Conservation (phyloP, 1,140 invertebrate genomes). For the Bombus fervidus region DNA sequence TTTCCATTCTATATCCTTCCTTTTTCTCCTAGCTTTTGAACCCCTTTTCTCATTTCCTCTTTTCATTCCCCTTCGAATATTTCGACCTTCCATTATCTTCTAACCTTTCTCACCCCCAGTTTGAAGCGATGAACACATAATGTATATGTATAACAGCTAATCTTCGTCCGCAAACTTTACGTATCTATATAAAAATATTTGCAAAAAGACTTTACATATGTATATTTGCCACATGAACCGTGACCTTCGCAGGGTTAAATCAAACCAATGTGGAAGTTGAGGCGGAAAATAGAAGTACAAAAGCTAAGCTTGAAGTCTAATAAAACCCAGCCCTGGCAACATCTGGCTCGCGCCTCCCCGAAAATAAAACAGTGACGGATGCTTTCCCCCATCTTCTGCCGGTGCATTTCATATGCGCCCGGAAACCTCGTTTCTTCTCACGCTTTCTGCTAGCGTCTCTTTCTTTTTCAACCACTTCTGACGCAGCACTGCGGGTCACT, state of each 20-base stretch:
- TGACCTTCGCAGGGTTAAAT: not conserved
- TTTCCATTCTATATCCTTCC: not conserved
- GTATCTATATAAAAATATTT: not conserved
- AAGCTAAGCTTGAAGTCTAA: constrained; percentile 2
- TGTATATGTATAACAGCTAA: not conserved
- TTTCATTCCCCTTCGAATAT: no score
- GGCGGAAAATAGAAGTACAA: not conserved
- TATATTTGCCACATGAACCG: not conserved
- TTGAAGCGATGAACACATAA: not conserved
- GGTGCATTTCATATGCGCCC: constrained; percentile 12
- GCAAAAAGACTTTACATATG: not conserved
- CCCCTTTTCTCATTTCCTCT: no score
- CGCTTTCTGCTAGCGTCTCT: not conserved
- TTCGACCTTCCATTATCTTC: not conserved
- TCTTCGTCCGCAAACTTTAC: not conserved
- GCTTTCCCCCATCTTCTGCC: constrained; percentile 9
- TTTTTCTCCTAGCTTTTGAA: not conserved
- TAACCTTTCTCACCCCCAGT: not conserved
- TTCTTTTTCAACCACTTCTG: not conserved
- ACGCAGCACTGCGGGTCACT: not conserved
- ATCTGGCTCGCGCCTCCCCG: not conserved
- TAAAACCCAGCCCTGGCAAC: constrained; percentile 15
- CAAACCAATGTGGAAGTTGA: not conserved
- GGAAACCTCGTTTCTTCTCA: not conserved
- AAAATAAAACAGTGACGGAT: constrained; percentile 28